Conservation (phyloP, 2,888 invertebrate genomes). For the Venustoraphidia nigricollis region DNA sequence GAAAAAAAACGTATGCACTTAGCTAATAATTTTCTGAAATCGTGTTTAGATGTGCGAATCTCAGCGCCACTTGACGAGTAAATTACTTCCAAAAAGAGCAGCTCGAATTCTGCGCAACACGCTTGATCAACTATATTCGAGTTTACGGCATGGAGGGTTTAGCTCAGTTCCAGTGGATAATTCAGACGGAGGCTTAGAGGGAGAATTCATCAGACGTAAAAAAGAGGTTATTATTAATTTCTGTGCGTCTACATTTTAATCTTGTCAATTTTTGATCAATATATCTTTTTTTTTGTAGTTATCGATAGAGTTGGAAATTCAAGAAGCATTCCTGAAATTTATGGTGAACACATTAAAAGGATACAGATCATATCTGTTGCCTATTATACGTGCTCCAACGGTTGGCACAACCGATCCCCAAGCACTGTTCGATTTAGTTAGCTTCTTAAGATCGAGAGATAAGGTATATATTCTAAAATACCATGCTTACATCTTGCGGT, state of each 20-base stretch:
- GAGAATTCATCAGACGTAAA: conserved; percentile 65
- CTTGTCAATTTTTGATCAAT: conserved; percentile 1
- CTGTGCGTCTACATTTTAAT: not conserved
- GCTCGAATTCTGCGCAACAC: conserved; percentile 65
- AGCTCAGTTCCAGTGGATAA: conserved; percentile 8
- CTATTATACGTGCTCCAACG: conserved; percentile 87
- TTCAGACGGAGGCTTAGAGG: conserved; percentile 48
- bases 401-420: conserved; percentile 90
- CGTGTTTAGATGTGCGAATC: conserved; percentile 62
- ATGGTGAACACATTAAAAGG: conserved; percentile 87
- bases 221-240: conserved; percentile 44
- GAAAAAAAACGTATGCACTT: too few species aligned
- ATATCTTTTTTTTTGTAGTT: conserved; percentile 36
- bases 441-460: conserved; percentile 77
- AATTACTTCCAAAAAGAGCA: conserved; percentile 76
- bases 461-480: conserved; percentile 34
- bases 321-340: conserved; percentile 92
- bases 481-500: not conserved
- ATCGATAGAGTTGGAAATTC: conserved; percentile 81
- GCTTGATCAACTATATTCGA: conserved; percentile 58
- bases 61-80: conserved; percentile 63
- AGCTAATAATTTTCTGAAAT: too few species aligned
- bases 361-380: conserved; percentile 73
- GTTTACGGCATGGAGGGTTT: conserved; percentile 31
- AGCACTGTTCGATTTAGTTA: conserved; percentile 85